Evolutionary conservation across 2,113 vertebrate species (phyloP).

Genomic region (Zapus hudsonius): DNA sequence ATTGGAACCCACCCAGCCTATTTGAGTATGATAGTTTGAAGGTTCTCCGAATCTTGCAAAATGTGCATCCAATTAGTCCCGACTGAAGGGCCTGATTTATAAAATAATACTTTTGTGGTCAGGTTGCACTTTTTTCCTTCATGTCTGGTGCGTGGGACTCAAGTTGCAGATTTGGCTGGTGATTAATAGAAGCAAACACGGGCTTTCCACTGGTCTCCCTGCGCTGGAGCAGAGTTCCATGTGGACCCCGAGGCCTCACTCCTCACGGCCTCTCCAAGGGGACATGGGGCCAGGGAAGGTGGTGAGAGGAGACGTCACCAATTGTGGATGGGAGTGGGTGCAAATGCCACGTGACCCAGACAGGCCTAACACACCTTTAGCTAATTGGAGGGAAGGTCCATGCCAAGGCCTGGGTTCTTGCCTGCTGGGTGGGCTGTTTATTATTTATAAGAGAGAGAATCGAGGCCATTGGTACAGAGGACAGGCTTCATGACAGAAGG

Average conservation of each 20-base stretch:
- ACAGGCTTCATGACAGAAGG: not conserved
- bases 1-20: conserved; percentile 78
- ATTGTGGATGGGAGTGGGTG: not conserved
- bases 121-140: conserved; percentile 83
- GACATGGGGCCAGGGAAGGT: rapidly evolving
- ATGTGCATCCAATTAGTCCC: conserved; percentile 87
- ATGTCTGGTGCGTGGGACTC: conserved; percentile 76
- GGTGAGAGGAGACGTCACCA: not conserved
- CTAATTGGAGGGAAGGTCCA: conserved; percentile 7
- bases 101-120: conserved; percentile 85
- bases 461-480: too few relatives aligned
- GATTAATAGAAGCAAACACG: conserved; percentile 78
- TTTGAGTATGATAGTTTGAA: conserved; percentile 81
- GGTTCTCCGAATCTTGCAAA: conserved; percentile 83
- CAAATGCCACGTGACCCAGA: not conserved
- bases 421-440: not conserved
- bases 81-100: conserved; percentile 85
- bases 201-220: not conserved
- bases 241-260: not conserved
- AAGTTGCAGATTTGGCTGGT: conserved; percentile 74
- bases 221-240: not conserved
- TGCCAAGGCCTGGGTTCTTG: conserved; percentile 6
- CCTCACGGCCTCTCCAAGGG: not conserved
- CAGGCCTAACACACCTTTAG: not conserved
- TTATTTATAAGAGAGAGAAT: too few relatives aligned